phyloP scores from a whole-genome alignment of 2,797 vertebrate genomes.

The Craterocephalus amniculus region DNA sequence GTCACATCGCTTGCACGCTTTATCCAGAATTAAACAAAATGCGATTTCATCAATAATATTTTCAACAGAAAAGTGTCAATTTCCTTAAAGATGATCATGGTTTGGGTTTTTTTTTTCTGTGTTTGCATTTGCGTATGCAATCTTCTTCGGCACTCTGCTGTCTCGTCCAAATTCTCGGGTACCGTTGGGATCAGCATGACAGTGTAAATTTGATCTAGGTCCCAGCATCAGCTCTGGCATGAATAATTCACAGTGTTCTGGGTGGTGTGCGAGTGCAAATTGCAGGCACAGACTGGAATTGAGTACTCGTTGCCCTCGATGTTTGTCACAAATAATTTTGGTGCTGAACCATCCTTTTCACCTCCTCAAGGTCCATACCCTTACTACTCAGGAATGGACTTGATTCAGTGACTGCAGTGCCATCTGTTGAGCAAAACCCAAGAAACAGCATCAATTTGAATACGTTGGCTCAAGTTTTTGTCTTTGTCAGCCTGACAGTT shows the following conservation, averaged over 20 bases:
- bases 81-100: conserved; percentile 3
- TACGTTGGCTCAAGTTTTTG: not conserved
- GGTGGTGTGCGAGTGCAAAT: conserved; percentile 48
- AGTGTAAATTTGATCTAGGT: conserved; percentile 67
- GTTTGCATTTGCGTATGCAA: conserved; percentile 11
- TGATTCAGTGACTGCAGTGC: conserved; percentile 67
- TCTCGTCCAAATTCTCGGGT: conserved; percentile 48
- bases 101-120: not conserved
- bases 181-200: conserved; percentile 51
- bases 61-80: conserved; percentile 23
- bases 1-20: conserved; percentile 6
- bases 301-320: conserved; percentile 57
- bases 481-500: not conserved
- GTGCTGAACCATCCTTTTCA: conserved; percentile 47
- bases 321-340: conserved; percentile 60
- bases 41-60: not conserved
- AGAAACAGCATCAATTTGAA: not conserved
- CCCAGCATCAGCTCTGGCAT: conserved; percentile 57
- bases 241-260: conserved; percentile 70
- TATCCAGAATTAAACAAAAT: not conserved
- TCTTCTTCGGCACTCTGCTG: conserved; percentile 38
- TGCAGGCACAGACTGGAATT: conserved; percentile 45
- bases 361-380: conserved; percentile 26
- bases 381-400: conserved; percentile 18
- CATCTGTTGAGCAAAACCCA: conserved; percentile 72